Evolutionary conservation across 2,888 invertebrate genomes (phyloP).

Genomic region (Drosophila kuntzei): DNA sequence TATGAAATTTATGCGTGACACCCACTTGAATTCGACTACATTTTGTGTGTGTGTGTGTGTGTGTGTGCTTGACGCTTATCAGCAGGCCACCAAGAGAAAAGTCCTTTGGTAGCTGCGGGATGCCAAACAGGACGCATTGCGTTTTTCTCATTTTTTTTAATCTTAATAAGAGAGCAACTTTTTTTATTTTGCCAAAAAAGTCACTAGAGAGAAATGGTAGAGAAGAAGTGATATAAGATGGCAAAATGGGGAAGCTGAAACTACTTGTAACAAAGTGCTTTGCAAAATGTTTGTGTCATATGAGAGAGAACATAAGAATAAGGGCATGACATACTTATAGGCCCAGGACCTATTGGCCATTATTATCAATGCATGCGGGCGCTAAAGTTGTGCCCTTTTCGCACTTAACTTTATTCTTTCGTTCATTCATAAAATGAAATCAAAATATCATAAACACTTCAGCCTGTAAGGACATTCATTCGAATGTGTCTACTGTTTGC

Average conservation of each 20-base stretch:
- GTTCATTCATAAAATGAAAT: slow-evolving; percentile 64
- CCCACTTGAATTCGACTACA: slow-evolving; percentile 68
- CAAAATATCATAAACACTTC: slow-evolving; percentile 82
- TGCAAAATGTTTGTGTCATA: slow-evolving; percentile 47
- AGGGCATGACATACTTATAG: slow-evolving; percentile 24
- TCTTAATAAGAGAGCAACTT: slow-evolving; percentile 79
- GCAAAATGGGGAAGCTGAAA: slow-evolving; percentile 6
- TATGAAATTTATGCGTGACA: slow-evolving; percentile 83
- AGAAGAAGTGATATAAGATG: background rate
- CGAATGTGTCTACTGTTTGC: slow-evolving; percentile 14
- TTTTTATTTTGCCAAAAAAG: slow-evolving; percentile 31
- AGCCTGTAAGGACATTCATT: slow-evolving; percentile 13
- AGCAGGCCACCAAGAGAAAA: slow-evolving; percentile 64
- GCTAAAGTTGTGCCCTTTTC: slow-evolving; percentile 61
- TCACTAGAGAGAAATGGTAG: slow-evolving; percentile 47
- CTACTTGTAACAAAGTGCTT: slow-evolving; percentile 37
- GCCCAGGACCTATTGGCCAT: slow-evolving; percentile 11
- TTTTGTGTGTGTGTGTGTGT: slow-evolving; percentile 10
- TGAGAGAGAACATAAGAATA: slow-evolving; percentile 35
- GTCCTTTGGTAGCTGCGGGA: slow-evolving; percentile 30
- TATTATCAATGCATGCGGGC: slow-evolving; percentile 67
- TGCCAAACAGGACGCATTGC: slow-evolving; percentile 41
- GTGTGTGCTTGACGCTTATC: slow-evolving; percentile 61
- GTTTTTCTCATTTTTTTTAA: slow-evolving; percentile 71
- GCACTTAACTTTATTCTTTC: slow-evolving; percentile 38